Conservation (phyloP, 2,888 invertebrate species). For the Leucophenga montana region DNA sequence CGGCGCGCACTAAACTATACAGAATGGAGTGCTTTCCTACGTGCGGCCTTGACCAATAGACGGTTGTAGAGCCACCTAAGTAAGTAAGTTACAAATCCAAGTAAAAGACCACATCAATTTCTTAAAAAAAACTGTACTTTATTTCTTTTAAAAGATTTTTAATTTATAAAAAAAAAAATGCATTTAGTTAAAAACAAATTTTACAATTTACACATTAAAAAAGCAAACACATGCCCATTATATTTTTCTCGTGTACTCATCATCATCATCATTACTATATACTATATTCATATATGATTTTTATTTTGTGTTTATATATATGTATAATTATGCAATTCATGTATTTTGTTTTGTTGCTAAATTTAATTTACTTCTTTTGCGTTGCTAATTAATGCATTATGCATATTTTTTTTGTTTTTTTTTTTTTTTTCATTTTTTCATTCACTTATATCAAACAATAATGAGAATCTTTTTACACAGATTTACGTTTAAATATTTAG, state of each 20-base stretch:
- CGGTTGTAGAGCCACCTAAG: too few relatives aligned
- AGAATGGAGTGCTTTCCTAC: too few relatives aligned
- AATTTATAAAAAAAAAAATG: constrained; percentile 59
- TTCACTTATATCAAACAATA: constrained; percentile 57
- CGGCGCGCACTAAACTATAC: too few relatives aligned
- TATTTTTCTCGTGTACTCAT: constrained; percentile 32
- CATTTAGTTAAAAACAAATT: constrained; percentile 46
- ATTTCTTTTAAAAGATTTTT: constrained; percentile 40
- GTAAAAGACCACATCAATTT: constrained; percentile 28
- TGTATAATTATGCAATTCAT: constrained; percentile 1
- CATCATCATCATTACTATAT: constrained; percentile 35
- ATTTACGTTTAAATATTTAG: constrained; percentile 47
- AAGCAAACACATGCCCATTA: constrained; percentile 41
- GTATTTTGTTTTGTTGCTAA: constrained; percentile 24
- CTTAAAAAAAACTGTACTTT: constrained; percentile 57
- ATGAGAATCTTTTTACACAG: constrained; percentile 64
- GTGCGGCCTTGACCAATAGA: too few relatives aligned
- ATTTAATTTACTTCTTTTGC: background rate
- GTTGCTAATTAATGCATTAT: constrained; percentile 2
- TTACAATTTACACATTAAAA: constrained; percentile 61
- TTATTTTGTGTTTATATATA: background rate
- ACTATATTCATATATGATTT: constrained; percentile 53
- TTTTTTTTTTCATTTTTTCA: too few relatives aligned
- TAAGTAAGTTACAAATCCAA: too few relatives aligned
- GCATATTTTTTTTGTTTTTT: constrained; percentile 10